Conservation (phyloP, 2,113 vertebrate species). For the Zapus hudsonius region DNA sequence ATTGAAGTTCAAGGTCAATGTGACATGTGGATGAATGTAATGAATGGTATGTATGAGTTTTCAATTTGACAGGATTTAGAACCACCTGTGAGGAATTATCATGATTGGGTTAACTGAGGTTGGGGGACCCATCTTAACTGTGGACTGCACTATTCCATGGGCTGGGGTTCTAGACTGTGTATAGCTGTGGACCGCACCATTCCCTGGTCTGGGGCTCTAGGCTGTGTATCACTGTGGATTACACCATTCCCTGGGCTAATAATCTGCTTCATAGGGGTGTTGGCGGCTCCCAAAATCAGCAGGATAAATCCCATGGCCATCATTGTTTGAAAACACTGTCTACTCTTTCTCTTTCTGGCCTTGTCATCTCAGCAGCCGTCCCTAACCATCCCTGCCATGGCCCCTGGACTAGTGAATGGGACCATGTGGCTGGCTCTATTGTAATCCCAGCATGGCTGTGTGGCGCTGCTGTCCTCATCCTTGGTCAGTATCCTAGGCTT, state of each 20-base stretch:
- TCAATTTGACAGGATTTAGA: too few species aligned
- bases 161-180: too few species aligned
- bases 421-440: neutral
- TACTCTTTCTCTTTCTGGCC: neutral
- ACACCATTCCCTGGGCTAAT: neutral
- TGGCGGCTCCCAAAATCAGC: neutral
- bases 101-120: too few species aligned
- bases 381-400: neutral
- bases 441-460: neutral
- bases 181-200: too few species aligned
- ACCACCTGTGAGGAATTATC: too few species aligned
- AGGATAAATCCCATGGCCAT: neutral
- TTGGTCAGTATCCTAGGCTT: neutral
- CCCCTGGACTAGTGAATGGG: neutral
- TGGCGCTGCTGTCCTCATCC: neutral
- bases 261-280: neutral
- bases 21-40: neutral
- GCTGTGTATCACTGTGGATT: too few species aligned
- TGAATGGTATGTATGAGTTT: too few species aligned
- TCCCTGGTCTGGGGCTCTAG: neutral
- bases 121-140: too few species aligned
- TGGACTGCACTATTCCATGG: too few species aligned
- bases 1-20: neutral
- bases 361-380: neutral
- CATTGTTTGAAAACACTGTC: neutral